phyloP scores from a whole-genome alignment of 2,113 vertebrate genomes.

The Platichthys flesus region DNA sequence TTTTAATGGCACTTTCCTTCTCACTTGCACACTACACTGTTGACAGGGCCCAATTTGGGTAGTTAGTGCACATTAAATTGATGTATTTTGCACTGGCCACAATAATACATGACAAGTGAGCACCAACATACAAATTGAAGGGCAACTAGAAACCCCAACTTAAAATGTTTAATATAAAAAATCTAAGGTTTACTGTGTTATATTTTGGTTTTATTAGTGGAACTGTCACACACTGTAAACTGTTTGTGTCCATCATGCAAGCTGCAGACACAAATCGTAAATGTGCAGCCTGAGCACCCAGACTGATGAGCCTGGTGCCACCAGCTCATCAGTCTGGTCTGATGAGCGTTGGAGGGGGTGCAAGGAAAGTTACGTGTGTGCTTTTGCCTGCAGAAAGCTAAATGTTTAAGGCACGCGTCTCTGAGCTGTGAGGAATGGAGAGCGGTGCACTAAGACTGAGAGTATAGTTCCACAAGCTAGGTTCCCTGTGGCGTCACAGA shows the following conservation, averaged over 20 bases:
- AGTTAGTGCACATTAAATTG: constrained; percentile 4
- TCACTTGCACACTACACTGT: constrained; percentile 24
- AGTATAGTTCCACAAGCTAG: constrained; percentile 53
- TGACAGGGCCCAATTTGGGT: constrained; percentile 22
- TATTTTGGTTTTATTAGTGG: background rate
- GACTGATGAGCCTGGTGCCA: background rate
- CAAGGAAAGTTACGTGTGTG: constrained; percentile 1
- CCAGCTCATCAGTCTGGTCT: background rate
- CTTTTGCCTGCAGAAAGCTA: constrained; percentile 10
- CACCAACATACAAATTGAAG: background rate
- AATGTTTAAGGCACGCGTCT: constrained; percentile 20
- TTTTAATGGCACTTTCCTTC: constrained; percentile 43
- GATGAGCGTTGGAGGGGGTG: constrained; percentile 11
- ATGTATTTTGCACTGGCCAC: background rate
- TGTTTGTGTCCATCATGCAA: background rate
- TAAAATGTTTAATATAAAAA: constrained; percentile 2
- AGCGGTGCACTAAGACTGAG: constrained; percentile 56
- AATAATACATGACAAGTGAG: background rate
- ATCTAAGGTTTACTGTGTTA: background rate
- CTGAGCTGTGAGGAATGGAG: constrained; percentile 33
- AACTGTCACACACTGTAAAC: background rate
- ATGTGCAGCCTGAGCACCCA: background rate
- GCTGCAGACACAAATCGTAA: background rate
- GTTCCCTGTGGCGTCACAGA: constrained; percentile 60
- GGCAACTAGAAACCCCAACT: background rate